Base-by-base conservation (phyloP, 1,140 invertebrate species). In the Leucophenga varia region DNA sequence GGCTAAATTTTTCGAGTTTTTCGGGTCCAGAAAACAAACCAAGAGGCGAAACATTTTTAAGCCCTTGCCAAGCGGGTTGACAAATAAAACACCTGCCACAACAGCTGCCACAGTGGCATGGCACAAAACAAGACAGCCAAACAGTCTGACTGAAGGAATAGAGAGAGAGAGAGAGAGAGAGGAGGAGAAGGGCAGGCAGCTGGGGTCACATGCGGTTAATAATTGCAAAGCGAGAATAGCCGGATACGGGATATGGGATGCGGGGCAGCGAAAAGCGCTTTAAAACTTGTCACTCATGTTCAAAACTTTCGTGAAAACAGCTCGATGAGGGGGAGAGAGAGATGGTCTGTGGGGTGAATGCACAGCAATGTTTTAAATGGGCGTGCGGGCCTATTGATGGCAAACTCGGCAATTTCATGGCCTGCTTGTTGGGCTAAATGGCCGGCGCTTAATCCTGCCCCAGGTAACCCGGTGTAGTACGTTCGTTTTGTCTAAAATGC, bases 181-280 rank as follows among this genome's bases (percentile, higher is more conserved):
- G n/a, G 10, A 36, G 39, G 30, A 14, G 42, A 17, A 3, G 18
- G 16, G n/a, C 16, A 14, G n/a, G 18, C 7, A 43, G 41, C n/a
- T 22, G 18, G 14, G 16, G 47, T 14, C 4, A 54, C 42, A 50
- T 67, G 56, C 56, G 64, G 64, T 67, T 67, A 67, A 68, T 67
- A 67, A 67, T 68, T 67, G 63, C 45, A 41, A 45, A 55, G 49
- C 49, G 49, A 46, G 32, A 42, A 45, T 37, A 31, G 17, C n/a
- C 51, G 42, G 34, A 45, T 34, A 14, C 37, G 16, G 36, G 5
- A 12, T 18, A 13, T 28, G 32, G 18, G 34, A 43, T 42, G n/a
- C 55, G 43, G 41, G 48, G 47, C 41, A 30, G 38, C 32, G 42
- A 42, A 39, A 16, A 44, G 42, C 38, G 55, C 52, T 57, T 54